These are phyloP conservation scores for Trinorchestia longiramus DNA, from an alignment of 1,140 invertebrate species.

Conservation along the genomic window DNA sequence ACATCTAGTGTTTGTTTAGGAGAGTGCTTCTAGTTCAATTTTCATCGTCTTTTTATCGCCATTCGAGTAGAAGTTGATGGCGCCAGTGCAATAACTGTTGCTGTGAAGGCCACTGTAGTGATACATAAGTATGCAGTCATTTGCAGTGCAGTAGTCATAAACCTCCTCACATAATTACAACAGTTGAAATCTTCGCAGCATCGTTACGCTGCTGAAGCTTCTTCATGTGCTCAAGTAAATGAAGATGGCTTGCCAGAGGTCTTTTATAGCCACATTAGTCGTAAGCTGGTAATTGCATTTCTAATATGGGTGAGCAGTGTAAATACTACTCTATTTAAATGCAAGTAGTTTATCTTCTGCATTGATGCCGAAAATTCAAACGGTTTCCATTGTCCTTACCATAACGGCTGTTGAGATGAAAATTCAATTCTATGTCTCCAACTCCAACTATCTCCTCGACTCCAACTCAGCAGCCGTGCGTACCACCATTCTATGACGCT, in stretches of 20 bases:
- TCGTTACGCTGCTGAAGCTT: background rate
- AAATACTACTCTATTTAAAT: too few species aligned
- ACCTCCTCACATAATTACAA: background rate
- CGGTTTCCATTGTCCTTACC: too few species aligned
- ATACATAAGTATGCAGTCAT: background rate
- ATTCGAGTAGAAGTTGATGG: background rate
- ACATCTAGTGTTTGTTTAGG: background rate
- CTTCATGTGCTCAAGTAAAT: background rate
- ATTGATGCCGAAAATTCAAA: too few species aligned
- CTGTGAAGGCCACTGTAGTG: background rate
- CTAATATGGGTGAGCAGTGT: too few species aligned
- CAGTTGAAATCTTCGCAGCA: background rate
- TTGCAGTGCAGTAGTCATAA: background rate
- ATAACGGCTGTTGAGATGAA: too few species aligned
- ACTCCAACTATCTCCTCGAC: too few species aligned
- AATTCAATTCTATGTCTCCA: too few species aligned
- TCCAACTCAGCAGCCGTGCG: too few species aligned
- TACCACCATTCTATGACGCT: too few species aligned
- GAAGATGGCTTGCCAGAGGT: background rate
- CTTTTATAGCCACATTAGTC: too few species aligned
- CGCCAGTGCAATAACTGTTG: background rate
- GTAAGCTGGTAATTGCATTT: too few species aligned
- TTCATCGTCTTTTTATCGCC: background rate
- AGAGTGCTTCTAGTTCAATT: background rate
- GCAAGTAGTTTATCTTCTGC: too few species aligned